Percentiles rank a stretch among this genome's conserved stretches.
These are phyloP conservation scores for Epizoanthus scotinus DNA, from an alignment of 92 coral and sea anemone genomes.

Conservation along the genomic window DNA sequence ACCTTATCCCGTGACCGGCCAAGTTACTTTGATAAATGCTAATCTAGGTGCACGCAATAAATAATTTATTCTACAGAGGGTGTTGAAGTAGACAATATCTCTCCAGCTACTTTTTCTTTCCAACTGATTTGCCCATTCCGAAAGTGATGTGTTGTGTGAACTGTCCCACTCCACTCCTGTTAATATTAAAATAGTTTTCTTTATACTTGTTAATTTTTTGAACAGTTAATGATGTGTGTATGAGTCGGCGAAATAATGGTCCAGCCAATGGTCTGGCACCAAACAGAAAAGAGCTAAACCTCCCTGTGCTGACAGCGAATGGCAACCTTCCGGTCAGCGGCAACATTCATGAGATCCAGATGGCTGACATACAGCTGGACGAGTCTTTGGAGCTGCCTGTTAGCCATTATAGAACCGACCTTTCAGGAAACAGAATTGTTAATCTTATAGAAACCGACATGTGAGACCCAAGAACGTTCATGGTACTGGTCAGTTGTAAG, in stretches of 20 bases:
- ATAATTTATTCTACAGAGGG: too few relatives aligned
- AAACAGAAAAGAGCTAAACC: constrained; percentile 10
- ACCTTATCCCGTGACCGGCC: too few relatives aligned
- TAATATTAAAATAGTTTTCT: too few relatives aligned
- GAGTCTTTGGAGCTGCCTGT: constrained; percentile 9
- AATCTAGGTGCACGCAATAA: too few relatives aligned
- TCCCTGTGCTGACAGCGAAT: not conserved
- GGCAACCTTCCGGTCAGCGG: not conserved
- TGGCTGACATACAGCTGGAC: constrained; percentile 23
- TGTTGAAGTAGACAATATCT: too few relatives aligned
- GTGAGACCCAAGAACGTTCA: not conserved
- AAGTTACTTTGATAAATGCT: too few relatives aligned
- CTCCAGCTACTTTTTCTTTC: too few relatives aligned
- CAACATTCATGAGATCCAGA: constrained; percentile 9
- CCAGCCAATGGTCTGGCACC: constrained; percentile 1
- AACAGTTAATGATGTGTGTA: constrained; percentile 17
- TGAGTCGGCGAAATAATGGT: not conserved
- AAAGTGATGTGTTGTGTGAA: too few relatives aligned
- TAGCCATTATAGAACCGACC: constrained; percentile 19
- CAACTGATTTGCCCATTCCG: too few relatives aligned
- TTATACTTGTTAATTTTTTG: not conserved
- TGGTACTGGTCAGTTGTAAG: not conserved
- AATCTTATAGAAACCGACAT: constrained; percentile 34
- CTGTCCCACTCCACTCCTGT: too few relatives aligned
- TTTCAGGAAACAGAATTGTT: constrained; percentile 11